Conservation (phyloP, 2,113 vertebrate species). For the Gavia stellata region DNA sequence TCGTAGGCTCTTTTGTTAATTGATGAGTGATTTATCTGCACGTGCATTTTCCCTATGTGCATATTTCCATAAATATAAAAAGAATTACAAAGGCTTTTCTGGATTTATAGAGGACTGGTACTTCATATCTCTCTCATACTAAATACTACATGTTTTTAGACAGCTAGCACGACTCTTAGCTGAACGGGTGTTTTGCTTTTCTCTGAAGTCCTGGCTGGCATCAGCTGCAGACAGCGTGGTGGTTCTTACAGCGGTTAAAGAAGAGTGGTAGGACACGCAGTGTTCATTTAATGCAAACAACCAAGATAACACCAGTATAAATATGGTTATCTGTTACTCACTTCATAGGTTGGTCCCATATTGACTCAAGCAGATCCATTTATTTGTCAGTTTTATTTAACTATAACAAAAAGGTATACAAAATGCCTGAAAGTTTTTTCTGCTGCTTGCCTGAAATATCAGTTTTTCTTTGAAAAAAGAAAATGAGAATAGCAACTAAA, state of each 20-base stretch:
- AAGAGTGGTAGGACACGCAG: background rate
- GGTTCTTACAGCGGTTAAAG: too few species aligned
- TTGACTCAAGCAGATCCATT: background rate
- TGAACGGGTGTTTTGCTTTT: background rate
- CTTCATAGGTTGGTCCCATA: background rate
- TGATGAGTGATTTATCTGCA: background rate
- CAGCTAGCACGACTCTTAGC: background rate
- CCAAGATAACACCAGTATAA: too few species aligned
- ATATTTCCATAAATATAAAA: background rate
- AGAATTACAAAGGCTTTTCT: background rate
- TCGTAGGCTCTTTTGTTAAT: background rate
- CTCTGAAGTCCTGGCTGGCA: background rate
- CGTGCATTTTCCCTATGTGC: background rate
- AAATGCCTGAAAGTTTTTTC: background rate
- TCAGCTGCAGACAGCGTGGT: background rate
- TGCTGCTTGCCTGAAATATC: background rate
- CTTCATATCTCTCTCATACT: background rate
- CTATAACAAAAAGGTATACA: background rate
- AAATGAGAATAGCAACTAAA: background rate
- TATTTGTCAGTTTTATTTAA: background rate
- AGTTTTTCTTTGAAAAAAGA: background rate
- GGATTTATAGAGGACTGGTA: background rate
- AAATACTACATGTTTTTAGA: background rate
- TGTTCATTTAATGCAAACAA: background rate
- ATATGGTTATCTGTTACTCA: background rate